These are phyloP conservation scores for Rhyzopertha dominica DNA, from an alignment of 1,140 invertebrate species.

Conservation along the genomic window DNA sequence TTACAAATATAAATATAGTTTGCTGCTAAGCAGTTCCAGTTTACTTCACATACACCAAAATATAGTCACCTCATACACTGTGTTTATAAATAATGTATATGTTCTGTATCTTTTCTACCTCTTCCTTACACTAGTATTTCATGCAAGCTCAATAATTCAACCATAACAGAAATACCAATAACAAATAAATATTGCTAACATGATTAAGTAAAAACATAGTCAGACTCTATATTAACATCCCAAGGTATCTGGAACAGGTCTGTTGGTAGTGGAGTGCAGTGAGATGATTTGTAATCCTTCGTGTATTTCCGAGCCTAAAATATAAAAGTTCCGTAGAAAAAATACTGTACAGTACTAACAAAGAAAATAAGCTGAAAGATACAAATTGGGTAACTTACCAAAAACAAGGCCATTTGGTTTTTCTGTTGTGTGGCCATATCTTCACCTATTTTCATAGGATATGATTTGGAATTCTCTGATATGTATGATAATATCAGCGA, in stretches of 20 bases:
- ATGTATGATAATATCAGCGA: conserved; percentile 54
- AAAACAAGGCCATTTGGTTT: conserved; percentile 55
- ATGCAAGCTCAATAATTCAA: too few relatives aligned
- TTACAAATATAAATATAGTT: too few relatives aligned
- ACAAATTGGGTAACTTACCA: conserved; percentile 48
- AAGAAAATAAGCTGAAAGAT: conserved; percentile 21
- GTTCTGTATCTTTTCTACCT: too few relatives aligned
- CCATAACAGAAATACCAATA: too few relatives aligned
- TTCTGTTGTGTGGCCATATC: conserved; percentile 50
- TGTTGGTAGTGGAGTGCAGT: conserved; percentile 74
- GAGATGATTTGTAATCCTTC: conserved; percentile 78
- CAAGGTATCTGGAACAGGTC: conserved; percentile 62
- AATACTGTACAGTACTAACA: conserved; percentile 8
- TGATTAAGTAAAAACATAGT: conserved; percentile 38
- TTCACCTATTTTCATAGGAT: conserved; percentile 60
- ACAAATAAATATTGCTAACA: too few relatives aligned
- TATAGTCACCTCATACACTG: too few relatives aligned
- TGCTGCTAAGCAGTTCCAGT: too few relatives aligned
- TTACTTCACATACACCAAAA: too few relatives aligned
- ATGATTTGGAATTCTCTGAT: conserved; percentile 51
- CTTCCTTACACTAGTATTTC: too few relatives aligned
- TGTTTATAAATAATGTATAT: too few relatives aligned
- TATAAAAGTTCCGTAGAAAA: too few relatives aligned
- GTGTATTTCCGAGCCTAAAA: conserved; percentile 72
- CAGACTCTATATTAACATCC: conserved; percentile 36